phyloP scores from a whole-genome alignment of 1,140 invertebrate species.

The Heterodera carotae region DNA sequence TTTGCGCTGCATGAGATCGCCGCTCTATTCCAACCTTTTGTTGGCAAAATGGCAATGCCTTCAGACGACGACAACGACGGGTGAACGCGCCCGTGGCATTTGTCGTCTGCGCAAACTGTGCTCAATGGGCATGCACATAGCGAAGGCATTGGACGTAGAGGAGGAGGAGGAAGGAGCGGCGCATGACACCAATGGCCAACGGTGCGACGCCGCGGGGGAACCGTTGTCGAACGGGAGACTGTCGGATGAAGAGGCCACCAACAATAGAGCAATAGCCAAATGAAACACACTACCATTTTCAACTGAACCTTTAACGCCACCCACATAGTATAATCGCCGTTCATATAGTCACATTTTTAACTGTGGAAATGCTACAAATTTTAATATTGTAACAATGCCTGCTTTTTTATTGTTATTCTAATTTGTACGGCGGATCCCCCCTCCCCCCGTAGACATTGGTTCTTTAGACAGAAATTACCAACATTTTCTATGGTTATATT shows the following conservation, averaged over 20 bases:
- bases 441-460: too few relatives aligned
- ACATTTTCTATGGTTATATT: too few relatives aligned
- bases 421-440: too few relatives aligned
- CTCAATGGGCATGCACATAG: slow-evolving; percentile 20
- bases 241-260: slow-evolving; percentile 15
- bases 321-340: too few relatives aligned
- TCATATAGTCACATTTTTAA: too few relatives aligned
- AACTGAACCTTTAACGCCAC: too few relatives aligned
- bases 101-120: slow-evolving; percentile 18
- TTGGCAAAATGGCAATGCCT: slow-evolving; percentile 72
- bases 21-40: slow-evolving; percentile 88
- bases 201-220: not conserved
- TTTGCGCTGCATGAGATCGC: slow-evolving; percentile 79
- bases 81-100: slow-evolving; percentile 3
- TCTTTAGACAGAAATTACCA: too few relatives aligned
- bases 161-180: not conserved
- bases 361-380: too few relatives aligned
- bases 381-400: too few relatives aligned
- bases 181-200: not conserved
- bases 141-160: not conserved
- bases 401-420: too few relatives aligned
- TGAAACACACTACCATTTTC: too few relatives aligned
- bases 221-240: not conserved
- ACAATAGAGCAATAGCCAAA: too few relatives aligned
- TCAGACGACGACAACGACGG: not conserved